Evolutionary conservation across 2,888 invertebrate species (phyloP).

Genomic region (Pediacus dermestoides): DNA sequence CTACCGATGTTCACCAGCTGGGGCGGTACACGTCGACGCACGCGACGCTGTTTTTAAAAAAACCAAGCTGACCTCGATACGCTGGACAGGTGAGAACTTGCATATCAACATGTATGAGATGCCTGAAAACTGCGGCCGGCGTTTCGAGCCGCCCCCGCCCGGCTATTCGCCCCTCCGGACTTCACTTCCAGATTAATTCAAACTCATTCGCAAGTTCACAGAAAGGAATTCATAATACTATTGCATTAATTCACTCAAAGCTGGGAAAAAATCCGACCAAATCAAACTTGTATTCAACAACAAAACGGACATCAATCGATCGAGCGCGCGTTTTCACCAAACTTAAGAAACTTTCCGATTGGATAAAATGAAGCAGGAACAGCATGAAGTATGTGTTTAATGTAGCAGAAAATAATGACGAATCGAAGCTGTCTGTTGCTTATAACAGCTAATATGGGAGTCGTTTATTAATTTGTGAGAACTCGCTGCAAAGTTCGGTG

Average conservation of each 20-base stretch:
- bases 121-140: constrained; percentile 10
- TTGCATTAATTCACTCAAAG: too few relatives aligned
- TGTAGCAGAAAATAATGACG: constrained; percentile 55
- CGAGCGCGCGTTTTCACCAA: too few relatives aligned
- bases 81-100: constrained; percentile 36
- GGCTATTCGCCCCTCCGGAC: too few relatives aligned
- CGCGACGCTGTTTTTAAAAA: constrained; percentile 40
- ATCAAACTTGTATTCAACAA: too few relatives aligned
- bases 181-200: too few relatives aligned
- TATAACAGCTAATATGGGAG: constrained; percentile 51
- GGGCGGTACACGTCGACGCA: constrained; percentile 47
- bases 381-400: constrained; percentile 53
- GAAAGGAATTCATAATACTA: too few relatives aligned
- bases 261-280: too few relatives aligned
- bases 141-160: background rate
- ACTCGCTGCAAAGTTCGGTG: constrained; percentile 39
- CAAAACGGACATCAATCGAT: too few relatives aligned
- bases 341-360: constrained; percentile 44
- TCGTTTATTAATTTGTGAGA: constrained; percentile 52
- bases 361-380: constrained; percentile 47
- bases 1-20: constrained; percentile 37
- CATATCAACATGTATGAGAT: constrained; percentile 25
- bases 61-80: constrained; percentile 31
- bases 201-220: too few relatives aligned
- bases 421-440: constrained; percentile 53